Conservation (phyloP, 2,888 invertebrate genomes). For the Pristionchus fissidentatus region DNA sequence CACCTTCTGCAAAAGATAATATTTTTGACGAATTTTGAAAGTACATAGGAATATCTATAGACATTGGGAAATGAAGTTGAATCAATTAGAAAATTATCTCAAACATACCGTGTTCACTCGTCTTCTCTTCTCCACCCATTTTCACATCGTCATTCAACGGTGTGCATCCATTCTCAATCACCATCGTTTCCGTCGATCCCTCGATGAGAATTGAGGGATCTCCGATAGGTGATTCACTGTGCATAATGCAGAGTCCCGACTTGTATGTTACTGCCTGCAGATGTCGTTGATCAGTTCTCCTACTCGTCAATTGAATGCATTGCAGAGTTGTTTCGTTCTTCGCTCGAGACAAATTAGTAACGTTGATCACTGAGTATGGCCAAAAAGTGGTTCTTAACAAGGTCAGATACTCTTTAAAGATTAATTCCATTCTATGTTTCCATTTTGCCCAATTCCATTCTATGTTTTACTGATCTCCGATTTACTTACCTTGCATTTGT, state of each 20-base stretch:
- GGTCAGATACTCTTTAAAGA: too few species aligned
- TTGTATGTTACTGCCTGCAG: conserved; percentile 63
- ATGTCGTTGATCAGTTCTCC: not conserved
- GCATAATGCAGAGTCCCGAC: conserved; percentile 62
- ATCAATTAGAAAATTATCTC: not conserved
- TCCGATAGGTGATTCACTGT: conserved; percentile 53
- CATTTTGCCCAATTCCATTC: too few species aligned
- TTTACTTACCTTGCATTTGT: conserved; percentile 58
- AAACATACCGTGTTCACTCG: not conserved
- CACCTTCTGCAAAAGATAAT: not conserved
- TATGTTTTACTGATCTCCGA: too few species aligned
- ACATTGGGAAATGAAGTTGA: not conserved
- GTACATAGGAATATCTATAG: too few species aligned
- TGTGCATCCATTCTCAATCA: conserved; percentile 64
- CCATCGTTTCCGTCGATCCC: conserved; percentile 61
- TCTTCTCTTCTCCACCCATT: not conserved
- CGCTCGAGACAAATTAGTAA: not conserved
- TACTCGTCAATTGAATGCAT: not conserved
- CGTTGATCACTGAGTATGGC: not conserved
- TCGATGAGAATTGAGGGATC: conserved; percentile 55
- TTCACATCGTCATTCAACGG: conserved; percentile 13
- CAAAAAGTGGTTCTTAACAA: too few species aligned
- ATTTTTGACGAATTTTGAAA: not conserved
- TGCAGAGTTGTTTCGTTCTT: not conserved
- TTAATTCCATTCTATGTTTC: too few species aligned